phyloP scores from a whole-genome alignment of 2,797 vertebrate genomes.

The Pteronotus mesoamericanus region DNA sequence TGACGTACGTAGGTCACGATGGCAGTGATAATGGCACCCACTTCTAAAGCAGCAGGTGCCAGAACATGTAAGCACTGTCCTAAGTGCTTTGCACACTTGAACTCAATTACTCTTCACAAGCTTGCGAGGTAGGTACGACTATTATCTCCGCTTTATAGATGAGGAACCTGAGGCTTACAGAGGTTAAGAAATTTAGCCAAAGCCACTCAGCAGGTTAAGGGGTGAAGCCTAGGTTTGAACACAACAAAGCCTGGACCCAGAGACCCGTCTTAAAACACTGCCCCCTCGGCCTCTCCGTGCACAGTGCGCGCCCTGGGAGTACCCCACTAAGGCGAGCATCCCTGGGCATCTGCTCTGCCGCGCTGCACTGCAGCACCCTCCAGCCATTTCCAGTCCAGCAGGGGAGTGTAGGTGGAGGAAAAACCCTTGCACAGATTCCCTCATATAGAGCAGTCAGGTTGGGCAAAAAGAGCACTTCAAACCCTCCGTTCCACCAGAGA shows the following conservation, averaged over 20 bases:
- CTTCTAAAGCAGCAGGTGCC: rapidly evolving
- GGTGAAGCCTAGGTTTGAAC: background rate
- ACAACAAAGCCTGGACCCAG: background rate
- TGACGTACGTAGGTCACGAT: rapidly evolving
- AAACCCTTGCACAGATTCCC: background rate
- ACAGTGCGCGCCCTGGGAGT: background rate
- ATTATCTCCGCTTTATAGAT: background rate
- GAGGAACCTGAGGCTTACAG: background rate
- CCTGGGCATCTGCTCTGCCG: background rate
- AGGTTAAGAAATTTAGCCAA: background rate
- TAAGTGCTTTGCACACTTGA: background rate
- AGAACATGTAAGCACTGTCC: background rate
- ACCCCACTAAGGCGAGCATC: background rate
- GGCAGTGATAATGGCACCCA: background rate
- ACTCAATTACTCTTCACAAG: background rate
- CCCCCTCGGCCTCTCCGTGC: background rate
- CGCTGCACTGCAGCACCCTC: rapidly evolving
- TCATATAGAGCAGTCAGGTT: background rate
- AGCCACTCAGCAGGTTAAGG: background rate
- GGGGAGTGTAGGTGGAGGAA: background rate
- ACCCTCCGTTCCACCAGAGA: background rate
- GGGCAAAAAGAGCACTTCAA: background rate
- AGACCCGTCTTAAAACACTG: rapidly evolving
- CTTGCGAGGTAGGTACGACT: background rate
- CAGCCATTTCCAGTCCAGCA: background rate